A percentile compares a stretch with the other conserved stretches of the same genome.
phyloP scores from a whole-genome alignment of 2,113 vertebrate genomes.

The Galemys pyrenaicus region DNA sequence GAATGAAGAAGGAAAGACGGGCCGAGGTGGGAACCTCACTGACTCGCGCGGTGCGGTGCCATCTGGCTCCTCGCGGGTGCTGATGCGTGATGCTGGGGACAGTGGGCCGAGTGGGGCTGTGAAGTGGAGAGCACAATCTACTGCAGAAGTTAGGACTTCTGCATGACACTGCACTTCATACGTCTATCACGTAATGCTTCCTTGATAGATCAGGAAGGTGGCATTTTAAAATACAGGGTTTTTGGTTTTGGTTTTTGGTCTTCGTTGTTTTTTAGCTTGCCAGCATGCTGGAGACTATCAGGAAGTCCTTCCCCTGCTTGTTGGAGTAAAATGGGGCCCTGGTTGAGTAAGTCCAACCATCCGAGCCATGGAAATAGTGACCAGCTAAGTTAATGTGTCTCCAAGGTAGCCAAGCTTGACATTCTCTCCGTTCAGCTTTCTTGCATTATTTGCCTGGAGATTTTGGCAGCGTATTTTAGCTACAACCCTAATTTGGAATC shows the following conservation, averaged over 20 bases:
- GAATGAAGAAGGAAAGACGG: conserved; percentile 22
- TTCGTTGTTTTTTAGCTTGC: background rate
- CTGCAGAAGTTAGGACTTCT: conserved; percentile 48
- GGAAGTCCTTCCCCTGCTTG: conserved; percentile 8
- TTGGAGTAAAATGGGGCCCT: background rate
- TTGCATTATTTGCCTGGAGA: background rate
- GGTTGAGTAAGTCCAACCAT: background rate
- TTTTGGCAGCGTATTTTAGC: background rate
- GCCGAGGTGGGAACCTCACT: background rate
- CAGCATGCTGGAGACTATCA: background rate
- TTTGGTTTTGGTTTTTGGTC: background rate
- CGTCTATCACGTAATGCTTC: background rate
- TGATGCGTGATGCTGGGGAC: background rate
- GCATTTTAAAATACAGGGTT: background rate
- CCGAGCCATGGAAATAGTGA: background rate
- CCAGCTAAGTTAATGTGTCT: conserved; percentile 3
- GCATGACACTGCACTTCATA: conserved; percentile 9
- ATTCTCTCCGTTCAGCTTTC: background rate
- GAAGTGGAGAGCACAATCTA: conserved; percentile 49
- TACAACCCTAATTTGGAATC: background rate
- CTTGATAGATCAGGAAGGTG: conserved; percentile 42
- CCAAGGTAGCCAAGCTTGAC: background rate
- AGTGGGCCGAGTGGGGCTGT: background rate
- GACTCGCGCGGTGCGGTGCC: background rate
- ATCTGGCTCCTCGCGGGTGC: background rate